Evolutionary conservation across 1,140 invertebrate species (phyloP).

Genomic region (Cherax destructor): DNA sequence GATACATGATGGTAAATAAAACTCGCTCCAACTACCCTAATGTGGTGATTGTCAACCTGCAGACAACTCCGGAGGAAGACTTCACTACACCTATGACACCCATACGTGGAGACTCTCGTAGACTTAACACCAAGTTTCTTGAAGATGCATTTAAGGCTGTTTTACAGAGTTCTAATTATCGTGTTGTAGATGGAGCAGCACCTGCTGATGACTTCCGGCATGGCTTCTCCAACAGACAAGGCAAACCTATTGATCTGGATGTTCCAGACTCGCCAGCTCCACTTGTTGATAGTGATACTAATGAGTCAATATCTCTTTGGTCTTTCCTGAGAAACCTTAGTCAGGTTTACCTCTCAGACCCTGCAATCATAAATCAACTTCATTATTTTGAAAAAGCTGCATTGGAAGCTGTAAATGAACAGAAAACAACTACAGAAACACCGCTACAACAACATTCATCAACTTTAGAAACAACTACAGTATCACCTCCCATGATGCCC

Average conservation of each 20-base stretch:
- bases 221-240: conserved; percentile 46
- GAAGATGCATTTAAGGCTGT: conserved; percentile 55
- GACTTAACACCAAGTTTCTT: conserved; percentile 39
- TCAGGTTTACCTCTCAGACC: conserved; percentile 63
- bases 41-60: conserved; percentile 70
- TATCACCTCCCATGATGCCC: not conserved
- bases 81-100: conserved; percentile 45
- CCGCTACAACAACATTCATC: not conserved
- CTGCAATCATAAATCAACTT: conserved; percentile 54
- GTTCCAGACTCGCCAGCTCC: conserved; percentile 31
- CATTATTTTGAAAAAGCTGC: conserved; percentile 52
- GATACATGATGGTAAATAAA: conserved; percentile 63
- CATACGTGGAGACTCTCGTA: conserved; percentile 40
- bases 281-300: conserved; percentile 5
- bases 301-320: conserved; percentile 32
- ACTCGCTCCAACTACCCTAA: conserved; percentile 66
- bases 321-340: conserved; percentile 63
- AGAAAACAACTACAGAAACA: not conserved
- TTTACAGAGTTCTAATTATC: conserved; percentile 35
- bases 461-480: not conserved
- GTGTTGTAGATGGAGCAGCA: conserved; percentile 27
- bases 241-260: conserved; percentile 45
- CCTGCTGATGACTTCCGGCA: conserved; percentile 2
- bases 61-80: conserved; percentile 28
- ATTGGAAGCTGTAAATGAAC: not conserved